Base-by-base conservation (phyloP, 2,797 vertebrate species). In the Sardinella longiceps region DNA sequence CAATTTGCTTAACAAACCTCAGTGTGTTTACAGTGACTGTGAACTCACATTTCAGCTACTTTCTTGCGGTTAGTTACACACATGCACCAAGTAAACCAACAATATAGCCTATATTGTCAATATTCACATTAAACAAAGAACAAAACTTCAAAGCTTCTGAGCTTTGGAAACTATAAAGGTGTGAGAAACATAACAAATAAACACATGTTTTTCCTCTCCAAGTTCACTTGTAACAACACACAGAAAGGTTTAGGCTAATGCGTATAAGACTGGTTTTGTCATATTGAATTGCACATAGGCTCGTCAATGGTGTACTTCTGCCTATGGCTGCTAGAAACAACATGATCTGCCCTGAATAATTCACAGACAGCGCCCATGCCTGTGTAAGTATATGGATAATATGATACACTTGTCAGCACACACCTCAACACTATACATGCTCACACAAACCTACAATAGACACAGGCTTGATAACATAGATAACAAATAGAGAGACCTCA, bases 321-420 rank as follows among this genome's bases (percentile, higher is more conserved):
- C 37, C 70, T 74, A 20, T 74, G 30, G 37, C 66, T 74, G 66
- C 20, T 15, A 39, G 33, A 77, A 18, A 77, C 70, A 43, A 58
- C 37, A 10, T 56, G 37, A 81, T 80, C 9, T 37, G 50, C 9
- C 5, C 45, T 90, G 51, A 90, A 90, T 89, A 80, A 89, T 89
- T 88, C 0, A 89, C 77, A 5, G 48, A 56, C 18, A 46, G 63
- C 74, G 82, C 18, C 43, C 58, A 48, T 82, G 43, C 7, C n/a
- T 37, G 30, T 50, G 66, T 77, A 77, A 77, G 77, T n/a, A 50
- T 66, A 66, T n/a, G 82, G 12, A 86, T 82, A 87, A 88, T 51
- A 30, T 33, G 84, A 86, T 80, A 12, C 82, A 60, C 20, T 6
- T 11, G 46, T 7, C 46, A 53, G 70, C 58, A 37, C 81, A 37